A percentile compares a stretch with the other conserved stretches of the same genome.
These are phyloP conservation scores for Maniola jurtina DNA, from an alignment of 1,140 invertebrate genomes.

Conservation along the genomic window DNA sequence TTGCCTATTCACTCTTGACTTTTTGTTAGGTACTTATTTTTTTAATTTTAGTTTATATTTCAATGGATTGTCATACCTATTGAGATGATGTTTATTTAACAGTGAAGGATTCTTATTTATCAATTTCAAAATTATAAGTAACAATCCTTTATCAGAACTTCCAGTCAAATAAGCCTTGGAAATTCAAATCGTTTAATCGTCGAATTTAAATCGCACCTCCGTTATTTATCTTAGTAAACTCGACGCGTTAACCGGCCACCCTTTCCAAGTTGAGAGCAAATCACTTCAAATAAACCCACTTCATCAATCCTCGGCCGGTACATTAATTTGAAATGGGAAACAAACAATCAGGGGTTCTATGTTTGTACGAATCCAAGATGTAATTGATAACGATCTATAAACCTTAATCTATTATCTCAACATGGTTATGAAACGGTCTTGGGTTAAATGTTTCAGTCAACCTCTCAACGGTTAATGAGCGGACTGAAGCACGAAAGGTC, in stretches of 20 bases:
- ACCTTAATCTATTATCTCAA: slow-evolving; percentile 3
- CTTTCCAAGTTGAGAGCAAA: background rate
- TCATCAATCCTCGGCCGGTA: slow-evolving; percentile 3
- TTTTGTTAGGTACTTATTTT: too few species aligned
- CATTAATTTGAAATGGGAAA: slow-evolving; percentile 9
- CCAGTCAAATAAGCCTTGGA: background rate
- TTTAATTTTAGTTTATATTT: too few species aligned
- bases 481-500: too few species aligned
- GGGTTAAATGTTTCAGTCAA: background rate
- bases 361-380: slow-evolving; percentile 9
- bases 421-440: background rate
- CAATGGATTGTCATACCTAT: too few species aligned
- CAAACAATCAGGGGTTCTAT: slow-evolving; percentile 8
- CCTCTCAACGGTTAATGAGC: too few species aligned
- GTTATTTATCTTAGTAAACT: slow-evolving; percentile 9
- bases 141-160: background rate
- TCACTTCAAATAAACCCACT: slow-evolving; percentile 2
- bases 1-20: too few species aligned
- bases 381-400: slow-evolving; percentile 1
- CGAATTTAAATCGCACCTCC: background rate
- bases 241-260: slow-evolving; percentile 1
- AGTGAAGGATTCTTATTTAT: too few species aligned
- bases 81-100: too few species aligned
- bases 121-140: too few species aligned
- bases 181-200: slow-evolving; percentile 1